Conservation (phyloP, 2,888 invertebrate genomes). For the Lucinisca nassula region DNA sequence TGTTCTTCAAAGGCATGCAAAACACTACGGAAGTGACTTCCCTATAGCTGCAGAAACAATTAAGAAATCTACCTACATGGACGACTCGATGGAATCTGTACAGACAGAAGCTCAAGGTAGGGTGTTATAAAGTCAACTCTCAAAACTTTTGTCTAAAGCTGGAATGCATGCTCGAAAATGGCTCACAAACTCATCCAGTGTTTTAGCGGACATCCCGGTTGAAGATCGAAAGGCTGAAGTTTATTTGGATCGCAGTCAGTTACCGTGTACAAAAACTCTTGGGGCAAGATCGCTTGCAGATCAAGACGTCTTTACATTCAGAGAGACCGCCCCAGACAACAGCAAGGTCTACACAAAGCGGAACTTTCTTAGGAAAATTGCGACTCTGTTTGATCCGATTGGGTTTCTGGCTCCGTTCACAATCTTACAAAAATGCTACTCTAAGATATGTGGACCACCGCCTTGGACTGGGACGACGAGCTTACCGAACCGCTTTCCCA, state of each 20-base stretch:
- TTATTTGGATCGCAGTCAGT: background rate
- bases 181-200: background rate
- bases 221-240: background rate
- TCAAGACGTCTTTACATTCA: background rate
- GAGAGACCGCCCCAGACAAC: background rate
- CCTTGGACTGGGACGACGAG: background rate
- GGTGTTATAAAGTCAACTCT: background rate
- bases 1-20: too few relatives aligned
- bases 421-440: too few relatives aligned
- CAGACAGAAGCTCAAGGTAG: too few relatives aligned
- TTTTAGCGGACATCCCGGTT: background rate
- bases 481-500: background rate
- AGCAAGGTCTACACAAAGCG: background rate
- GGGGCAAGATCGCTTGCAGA: background rate
- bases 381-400: background rate
- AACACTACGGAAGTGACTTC: too few relatives aligned
- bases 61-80: too few relatives aligned
- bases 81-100: too few relatives aligned
- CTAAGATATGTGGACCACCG: too few relatives aligned
- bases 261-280: background rate
- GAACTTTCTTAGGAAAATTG: background rate
- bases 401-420: background rate
- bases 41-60: too few relatives aligned
- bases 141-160: background rate
- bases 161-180: background rate